Evolutionary conservation across 2,113 vertebrate genomes (phyloP).

Genomic region (Labeo rohita): DNA sequence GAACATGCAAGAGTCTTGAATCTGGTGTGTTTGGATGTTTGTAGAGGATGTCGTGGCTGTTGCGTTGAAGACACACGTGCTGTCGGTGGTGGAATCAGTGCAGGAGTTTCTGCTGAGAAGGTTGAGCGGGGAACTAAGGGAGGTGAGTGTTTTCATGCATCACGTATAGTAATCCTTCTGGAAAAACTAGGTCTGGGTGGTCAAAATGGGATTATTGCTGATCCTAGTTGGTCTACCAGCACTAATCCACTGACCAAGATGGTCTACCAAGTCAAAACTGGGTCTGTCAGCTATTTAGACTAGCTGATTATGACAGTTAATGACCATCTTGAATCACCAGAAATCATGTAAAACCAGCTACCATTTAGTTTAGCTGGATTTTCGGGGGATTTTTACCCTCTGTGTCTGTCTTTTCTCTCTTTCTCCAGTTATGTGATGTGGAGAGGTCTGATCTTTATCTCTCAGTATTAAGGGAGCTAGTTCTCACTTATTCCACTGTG

Average conservation of each 20-base stretch:
- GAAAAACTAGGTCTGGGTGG: neutral
- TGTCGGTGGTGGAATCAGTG: slow-evolving; percentile 75
- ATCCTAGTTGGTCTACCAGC: neutral
- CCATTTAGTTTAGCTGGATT: neutral
- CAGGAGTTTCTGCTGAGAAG: slow-evolving; percentile 82
- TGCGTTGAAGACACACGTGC: slow-evolving; percentile 71
- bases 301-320: neutral
- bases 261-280: neutral
- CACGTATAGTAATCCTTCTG: neutral
- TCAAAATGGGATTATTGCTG: neutral
- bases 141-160: slow-evolving; percentile 71
- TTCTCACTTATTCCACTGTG: slow-evolving; percentile 64
- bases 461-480: slow-evolving; percentile 77
- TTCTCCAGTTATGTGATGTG: slow-evolving; percentile 71
- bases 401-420: neutral
- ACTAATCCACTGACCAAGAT: no score
- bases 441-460: slow-evolving; percentile 85
- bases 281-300: neutral
- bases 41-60: slow-evolving; percentile 73
- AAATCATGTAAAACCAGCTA: neutral
- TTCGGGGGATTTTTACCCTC: neutral
- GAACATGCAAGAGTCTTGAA: neutral
- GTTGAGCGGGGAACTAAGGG: slow-evolving; percentile 82
- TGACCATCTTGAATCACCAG: neutral
- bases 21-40: neutral